Base-by-base conservation (phyloP, 1,140 invertebrate species). In the Anoplophora glabripennis region DNA sequence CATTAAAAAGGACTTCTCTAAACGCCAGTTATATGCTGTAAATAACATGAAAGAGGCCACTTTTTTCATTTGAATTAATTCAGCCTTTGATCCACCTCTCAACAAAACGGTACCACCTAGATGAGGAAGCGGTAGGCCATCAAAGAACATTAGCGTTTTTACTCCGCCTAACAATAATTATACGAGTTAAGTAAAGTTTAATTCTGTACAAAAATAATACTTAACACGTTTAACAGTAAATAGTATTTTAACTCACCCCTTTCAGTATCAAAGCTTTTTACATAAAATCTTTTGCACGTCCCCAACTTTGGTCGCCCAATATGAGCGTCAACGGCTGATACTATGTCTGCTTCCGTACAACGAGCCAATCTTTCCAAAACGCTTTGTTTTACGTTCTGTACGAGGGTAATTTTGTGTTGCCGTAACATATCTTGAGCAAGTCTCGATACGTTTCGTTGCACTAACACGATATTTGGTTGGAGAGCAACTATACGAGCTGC, bases 131-230 rank as follows among this genome's bases (percentile, higher is more conserved):
- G 87, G 84, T 70, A 94, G 93, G 1, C 94, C 93, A 77, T 98
- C 95, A 66, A 99, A 90, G 63, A 92, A 92, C 91, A 98, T 93
- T 1, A 98, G 74, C 0, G 91, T 94, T 81, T 97, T 98, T 2
- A 77, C 73, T 38, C 81, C 72, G 75, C 81, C 83, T 84, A 68
- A 11, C 75, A 75, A 72, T 36, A 51, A 36, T 51, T 12, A 7
- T 21, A 17, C 10, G 17, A 1, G 1, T 14, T 8, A n/a, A 9
- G 9, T 12, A 44, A 44, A 12, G 17, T 44, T 9, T 12, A 9
- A 9, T 44, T 10, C 9, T 3, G 3, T 12, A 38, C 36, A 38
- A 38, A 12, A 38, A 37, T 8, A n/a, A 37, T 37, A 37, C 36
- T 37, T 37, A 8, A 8, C n/a, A 7, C n/a, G n/a, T 51, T 34